A percentile compares a stretch with the other conserved stretches of the same genome.
These are phyloP conservation scores for Pseudorasbora parva DNA, from an alignment of 2,113 vertebrate genomes.

Conservation along the genomic window DNA sequence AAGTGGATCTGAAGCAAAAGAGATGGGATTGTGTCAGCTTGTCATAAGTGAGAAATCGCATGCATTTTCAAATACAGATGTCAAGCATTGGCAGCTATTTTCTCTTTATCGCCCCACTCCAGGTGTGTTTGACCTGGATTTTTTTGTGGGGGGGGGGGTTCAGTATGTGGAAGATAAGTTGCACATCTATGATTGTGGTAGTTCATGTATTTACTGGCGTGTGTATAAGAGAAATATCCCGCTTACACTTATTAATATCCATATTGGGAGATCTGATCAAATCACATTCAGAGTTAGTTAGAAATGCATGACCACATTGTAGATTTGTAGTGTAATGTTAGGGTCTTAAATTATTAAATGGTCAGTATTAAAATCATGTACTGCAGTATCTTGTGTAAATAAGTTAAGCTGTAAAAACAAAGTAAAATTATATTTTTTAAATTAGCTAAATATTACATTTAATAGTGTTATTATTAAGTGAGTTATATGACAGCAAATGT, in stretches of 20 bases:
- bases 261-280: not conserved
- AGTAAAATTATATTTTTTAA: no score
- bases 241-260: not conserved
- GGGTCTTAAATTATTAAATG: no score
- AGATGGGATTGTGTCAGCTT: slow-evolving; percentile 1
- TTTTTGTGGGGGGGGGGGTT: no score
- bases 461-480: no score
- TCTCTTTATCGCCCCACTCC: slow-evolving; percentile 43
- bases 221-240: not conserved
- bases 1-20: slow-evolving; percentile 34
- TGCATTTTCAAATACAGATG: not conserved
- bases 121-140: slow-evolving; percentile 4
- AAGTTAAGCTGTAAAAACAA: no score
- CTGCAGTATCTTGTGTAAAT: no score
- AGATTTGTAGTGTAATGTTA: not conserved
- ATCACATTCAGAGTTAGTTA: not conserved
- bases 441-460: no score
- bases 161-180: not conserved
- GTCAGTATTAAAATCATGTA: no score
- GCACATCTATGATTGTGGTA: not conserved
- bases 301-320: not conserved
- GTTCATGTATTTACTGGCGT: not conserved
- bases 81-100: not conserved
- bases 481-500: no score
- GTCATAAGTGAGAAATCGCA: not conserved